Percentiles rank a stretch among this genome's conserved stretches.
phyloP scores from a whole-genome alignment of 2,113 vertebrate genomes.

The Urocitellus parryii region DNA sequence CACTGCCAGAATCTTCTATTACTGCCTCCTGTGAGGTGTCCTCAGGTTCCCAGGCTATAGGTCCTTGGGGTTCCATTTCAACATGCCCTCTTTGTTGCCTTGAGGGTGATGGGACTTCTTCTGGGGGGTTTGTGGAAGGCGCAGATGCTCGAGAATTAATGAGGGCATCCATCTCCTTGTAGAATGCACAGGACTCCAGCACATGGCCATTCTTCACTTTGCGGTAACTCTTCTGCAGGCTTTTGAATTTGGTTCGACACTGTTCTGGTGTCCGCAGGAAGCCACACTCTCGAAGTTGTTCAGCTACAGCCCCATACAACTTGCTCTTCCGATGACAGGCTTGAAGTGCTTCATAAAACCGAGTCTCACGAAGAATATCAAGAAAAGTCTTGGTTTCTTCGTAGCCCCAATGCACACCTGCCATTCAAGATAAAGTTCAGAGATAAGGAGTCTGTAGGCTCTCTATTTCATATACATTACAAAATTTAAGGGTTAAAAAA shows the following conservation, averaged over 20 bases:
- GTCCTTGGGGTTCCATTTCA: conserved; percentile 62
- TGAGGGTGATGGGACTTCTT: conserved; percentile 8
- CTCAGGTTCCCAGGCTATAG: conserved; percentile 72
- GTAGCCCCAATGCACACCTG: conserved; percentile 84
- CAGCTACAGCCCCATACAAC: conserved; percentile 78
- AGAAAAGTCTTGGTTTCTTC: conserved; percentile 84
- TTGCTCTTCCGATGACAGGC: conserved; percentile 82
- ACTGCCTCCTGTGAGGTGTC: conserved; percentile 40
- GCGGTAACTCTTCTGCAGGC: conserved; percentile 83
- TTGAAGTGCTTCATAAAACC: conserved; percentile 81
- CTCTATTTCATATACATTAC: neutral
- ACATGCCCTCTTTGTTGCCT: conserved; percentile 39
- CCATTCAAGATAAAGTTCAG: conserved; percentile 53
- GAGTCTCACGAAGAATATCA: conserved; percentile 79
- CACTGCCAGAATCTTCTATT: conserved; percentile 67
- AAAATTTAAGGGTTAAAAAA: neutral
- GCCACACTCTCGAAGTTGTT: conserved; percentile 76
- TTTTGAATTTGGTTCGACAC: conserved; percentile 84
- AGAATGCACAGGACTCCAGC: conserved; percentile 80
- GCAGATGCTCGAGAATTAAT: conserved; percentile 63
- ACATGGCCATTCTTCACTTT: conserved; percentile 78
- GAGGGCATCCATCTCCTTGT: conserved; percentile 81
- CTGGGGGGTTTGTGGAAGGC: neutral
- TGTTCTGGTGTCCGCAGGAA: conserved; percentile 81
- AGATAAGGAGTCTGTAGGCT: neutral